Base-by-base conservation (phyloP, 2,113 vertebrate genomes). In the Microcebus ravelobensis region DNA sequence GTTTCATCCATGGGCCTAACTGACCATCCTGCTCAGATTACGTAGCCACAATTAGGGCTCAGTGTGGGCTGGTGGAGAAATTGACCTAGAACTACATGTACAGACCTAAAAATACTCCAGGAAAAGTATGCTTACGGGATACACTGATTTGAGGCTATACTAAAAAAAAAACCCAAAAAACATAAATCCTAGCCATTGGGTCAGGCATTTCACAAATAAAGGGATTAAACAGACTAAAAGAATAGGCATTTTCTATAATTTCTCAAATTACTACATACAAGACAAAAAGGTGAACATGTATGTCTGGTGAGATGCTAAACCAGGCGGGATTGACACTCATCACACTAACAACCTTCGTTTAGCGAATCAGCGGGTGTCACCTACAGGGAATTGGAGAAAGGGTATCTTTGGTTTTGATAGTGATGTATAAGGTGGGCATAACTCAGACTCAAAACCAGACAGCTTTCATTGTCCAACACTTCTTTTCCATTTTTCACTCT, bases 71-170 rank as follows among this genome's bases (percentile, higher is more conserved):
- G 63, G 82, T 42, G 68, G 63, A 65, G 52, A 48, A 89, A 57
- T 45, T 79, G 87, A 84, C 79, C 50, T 82, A 67, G 68, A 89
- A 74, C 59, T 63, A 50, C 70, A 95, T 0, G 31, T 9, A 55
- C 57, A 94, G 80, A 20, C 81, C 81, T 91, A 79, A 93, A 83
- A 90, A 88, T 63, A 82, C 50, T 73, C 39, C 23, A 59, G 73
- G 70, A 94, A 91, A 85, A 29, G 71, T 1, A 7, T 0, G 8
- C 39, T 70, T 77, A 70, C 8, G 18, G 52, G 81, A 77, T 31
- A 42, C 70, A n/a, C 23, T 4, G 34, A 91, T 17, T 93, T 83
- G 74, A 86, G 52, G 36, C 31, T 29, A 23, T 31, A 55, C 71
- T 27, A 8, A 57, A 57, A 57, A 57, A 57, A 57, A 57, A 57